Base-by-base conservation (phyloP, 1,140 invertebrate species). In the Drosophila repletoides region DNA sequence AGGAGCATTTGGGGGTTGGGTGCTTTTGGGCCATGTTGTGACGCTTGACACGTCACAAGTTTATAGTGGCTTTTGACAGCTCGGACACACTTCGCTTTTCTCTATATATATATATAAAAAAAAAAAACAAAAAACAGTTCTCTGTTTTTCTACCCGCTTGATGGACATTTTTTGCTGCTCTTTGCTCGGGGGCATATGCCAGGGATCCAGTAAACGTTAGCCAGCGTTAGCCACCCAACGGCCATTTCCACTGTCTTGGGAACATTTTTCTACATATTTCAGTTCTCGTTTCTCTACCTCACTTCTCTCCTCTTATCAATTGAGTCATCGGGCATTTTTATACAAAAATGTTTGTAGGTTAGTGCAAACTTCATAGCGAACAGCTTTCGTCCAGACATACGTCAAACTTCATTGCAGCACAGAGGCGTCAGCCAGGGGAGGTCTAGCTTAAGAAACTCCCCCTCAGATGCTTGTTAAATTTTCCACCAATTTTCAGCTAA, bases 21-120 rank as follows among this genome's bases (percentile, higher is more conserved):
- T 34, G 41, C 34, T 45, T 45, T 67, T 76, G 55, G 73, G 74
- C 51, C 72, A 71, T 72, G 69, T 79, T 75, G 70, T 75, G 79
- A 86, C 80, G 71, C 66, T 84, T 79, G 76, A 86, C 83, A 86
- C 79, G 72, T 88, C 87, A 89, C 79, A 88, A 89, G 88, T 89
- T 89, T 88, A 88, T 88, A 86, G 88, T 89, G 88, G 84, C 87
- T 88, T 89, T 79, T 89, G 88, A 89, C 88, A 89, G 83, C 79
- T 75, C 64, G 83, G 83, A 84, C 88, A 88, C 67, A 87, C 77
- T 83, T 84, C 46, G 56, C 45, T 55, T 73, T 31, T 53, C 61
- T 51, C 69, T 34, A 48, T 14, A 24, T 31, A 40, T 15, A n/a
- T n/a, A n/a, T n/a, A n/a, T n/a, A n/a, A n/a, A n/a, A n/a, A n/a